Percentiles rank a stretch among this genome's conserved stretches.
Conservation (phyloP, 1,140 invertebrate species). For the Copidosoma floridanum region DNA sequence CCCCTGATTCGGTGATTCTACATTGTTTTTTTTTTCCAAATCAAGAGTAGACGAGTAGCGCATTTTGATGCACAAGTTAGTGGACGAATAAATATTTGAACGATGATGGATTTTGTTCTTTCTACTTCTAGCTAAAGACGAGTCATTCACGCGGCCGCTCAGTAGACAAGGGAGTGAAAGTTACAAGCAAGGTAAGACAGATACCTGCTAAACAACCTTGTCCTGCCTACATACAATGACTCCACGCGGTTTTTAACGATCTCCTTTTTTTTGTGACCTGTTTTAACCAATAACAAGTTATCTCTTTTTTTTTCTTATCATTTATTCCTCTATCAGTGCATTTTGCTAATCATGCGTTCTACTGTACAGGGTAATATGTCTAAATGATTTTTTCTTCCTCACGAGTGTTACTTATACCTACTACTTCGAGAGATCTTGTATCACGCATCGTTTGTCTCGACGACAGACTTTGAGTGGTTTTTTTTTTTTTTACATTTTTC, state of each 20-base stretch:
- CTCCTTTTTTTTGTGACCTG: constrained; percentile 39
- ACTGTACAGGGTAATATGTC: constrained; percentile 20
- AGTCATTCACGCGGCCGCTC: constrained; percentile 52
- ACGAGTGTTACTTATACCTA: no score
- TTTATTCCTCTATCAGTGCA: no score
- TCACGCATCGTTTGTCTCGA: constrained; percentile 1
- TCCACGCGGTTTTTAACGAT: constrained; percentile 34
- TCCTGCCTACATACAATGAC: constrained; percentile 37
- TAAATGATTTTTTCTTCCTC: background rate
- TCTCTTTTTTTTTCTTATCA: no score
- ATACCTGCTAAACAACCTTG: constrained; percentile 22
- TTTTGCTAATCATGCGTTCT: constrained; percentile 45
- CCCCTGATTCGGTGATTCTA: constrained; percentile 23
- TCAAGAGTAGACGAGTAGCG: no score
- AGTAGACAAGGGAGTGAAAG: constrained; percentile 54
- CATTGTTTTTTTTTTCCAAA: constrained; percentile 19
- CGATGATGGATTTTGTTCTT: no score
- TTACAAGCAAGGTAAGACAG: constrained; percentile 54
- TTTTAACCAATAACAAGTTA: constrained; percentile 42
- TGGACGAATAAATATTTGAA: no score
- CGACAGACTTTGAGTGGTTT: background rate
- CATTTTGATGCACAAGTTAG: no score
- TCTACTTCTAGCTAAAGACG: constrained; percentile 48
- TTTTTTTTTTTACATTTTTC: background rate
- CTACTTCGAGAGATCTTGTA: no score